Base-by-base conservation (phyloP, 2,888 invertebrate genomes). In the Acholoe squamosa region DNA sequence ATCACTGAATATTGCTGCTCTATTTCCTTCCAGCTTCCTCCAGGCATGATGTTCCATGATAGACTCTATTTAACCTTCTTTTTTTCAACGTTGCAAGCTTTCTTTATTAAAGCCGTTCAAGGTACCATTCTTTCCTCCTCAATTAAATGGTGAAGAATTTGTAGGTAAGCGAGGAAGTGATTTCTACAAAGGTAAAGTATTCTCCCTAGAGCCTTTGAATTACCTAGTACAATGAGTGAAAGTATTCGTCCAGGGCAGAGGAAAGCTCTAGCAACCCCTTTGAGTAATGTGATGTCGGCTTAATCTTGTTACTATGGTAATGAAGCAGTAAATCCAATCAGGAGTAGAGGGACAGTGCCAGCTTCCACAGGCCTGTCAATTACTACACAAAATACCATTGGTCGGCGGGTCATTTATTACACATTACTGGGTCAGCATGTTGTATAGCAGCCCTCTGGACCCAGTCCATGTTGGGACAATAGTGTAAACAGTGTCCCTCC, bases 261-360 rank as follows among this genome's bases (percentile, higher is more conserved):
- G 43, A 61, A n/a, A 7, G 22, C 76, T 5, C 76, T 16, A 76
- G 25, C 14, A 31, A 25, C 31, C 31, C 14, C n/a, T 43, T 84
- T 54, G 86, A 86, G 28, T 0, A 86, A 86, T 86, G 52, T 31
- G 54, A 86, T 86, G 86, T 86, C 86, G 54, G 25, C 52, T 56
- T 86, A 54, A 86, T 56, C 56, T 52, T 25, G 86, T 86, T 86
- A 86, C 52, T 54, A 54, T 86, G 54, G 56, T 86, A 86, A 86
- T 86, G 86, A 86, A 86, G 54, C 56, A 7, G 54, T 86, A 86
- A 86, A 86, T 86, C 86, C 52, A 54, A 86, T 86, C 86, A 86
- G 54, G 54, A 54, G 86, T 52, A 54, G n/a, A 28, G 86, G 54
- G 56, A 28, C 28, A 28, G 71, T 0, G 33, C 19, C 43, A 80